Conservation (phyloP, 2,113 vertebrate genomes). For the Anoura caudifer region DNA sequence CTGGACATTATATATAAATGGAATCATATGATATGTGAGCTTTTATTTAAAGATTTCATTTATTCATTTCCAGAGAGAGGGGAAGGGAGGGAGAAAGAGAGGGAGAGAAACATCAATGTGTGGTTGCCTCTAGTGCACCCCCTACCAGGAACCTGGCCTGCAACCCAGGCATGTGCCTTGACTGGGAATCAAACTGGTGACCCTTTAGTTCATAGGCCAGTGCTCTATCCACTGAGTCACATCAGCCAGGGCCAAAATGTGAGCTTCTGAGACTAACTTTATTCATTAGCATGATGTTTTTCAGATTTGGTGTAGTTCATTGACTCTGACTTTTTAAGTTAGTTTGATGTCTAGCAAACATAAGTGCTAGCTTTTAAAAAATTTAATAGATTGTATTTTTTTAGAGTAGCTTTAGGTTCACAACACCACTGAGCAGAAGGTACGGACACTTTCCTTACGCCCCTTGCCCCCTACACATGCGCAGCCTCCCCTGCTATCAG, state of each 20-base stretch:
- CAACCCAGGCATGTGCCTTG: no score
- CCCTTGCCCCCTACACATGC: neutral
- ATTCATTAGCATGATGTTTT: neutral
- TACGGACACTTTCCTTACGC: neutral
- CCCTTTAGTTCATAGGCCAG: no score
- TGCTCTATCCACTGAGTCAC: no score
- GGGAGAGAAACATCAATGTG: no score
- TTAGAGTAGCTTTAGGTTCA: neutral
- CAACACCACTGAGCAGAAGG: neutral
- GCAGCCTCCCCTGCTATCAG: neutral
- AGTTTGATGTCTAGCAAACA: neutral
- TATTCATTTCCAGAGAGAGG: no score
- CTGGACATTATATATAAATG: neutral
- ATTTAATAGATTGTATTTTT: neutral
- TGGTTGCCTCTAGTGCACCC: no score
- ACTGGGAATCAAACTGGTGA: no score
- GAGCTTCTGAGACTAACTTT: neutral
- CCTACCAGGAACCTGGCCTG: no score
- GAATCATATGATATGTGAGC: neutral
- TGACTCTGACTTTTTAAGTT: neutral
- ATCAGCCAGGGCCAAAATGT: no score
- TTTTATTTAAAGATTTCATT: neutral
- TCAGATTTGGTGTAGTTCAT: neutral
- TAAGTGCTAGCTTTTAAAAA: neutral
- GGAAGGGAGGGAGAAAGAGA: no score